These are phyloP conservation scores for Alviniconcha marisindica DNA, from an alignment of 1,140 invertebrate genomes.

Conservation along the genomic window DNA sequence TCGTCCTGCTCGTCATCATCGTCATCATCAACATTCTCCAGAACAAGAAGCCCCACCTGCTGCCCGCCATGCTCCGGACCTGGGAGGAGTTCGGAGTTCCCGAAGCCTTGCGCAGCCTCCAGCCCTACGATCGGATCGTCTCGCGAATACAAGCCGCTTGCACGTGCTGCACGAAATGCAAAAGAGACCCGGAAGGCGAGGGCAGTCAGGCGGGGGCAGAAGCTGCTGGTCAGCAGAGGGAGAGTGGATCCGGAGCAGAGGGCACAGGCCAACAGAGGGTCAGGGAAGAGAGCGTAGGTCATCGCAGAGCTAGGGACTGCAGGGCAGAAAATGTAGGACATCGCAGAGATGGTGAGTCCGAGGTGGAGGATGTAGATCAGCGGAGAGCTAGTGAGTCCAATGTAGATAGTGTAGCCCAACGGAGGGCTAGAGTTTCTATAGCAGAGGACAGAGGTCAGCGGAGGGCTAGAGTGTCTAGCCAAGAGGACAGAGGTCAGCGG, in stretches of 20 bases:
- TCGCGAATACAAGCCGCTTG: constrained; percentile 15
- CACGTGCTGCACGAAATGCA: constrained; percentile 17
- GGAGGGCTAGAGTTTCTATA: too few relatives aligned
- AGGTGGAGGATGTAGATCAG: too few relatives aligned
- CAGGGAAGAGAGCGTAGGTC: too few relatives aligned
- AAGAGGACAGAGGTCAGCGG: too few relatives aligned
- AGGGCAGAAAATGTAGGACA: too few relatives aligned
- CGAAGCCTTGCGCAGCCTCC: constrained; percentile 56
- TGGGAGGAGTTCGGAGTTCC: constrained; percentile 65
- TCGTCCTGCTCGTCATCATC: constrained; percentile 54
- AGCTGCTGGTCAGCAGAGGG: not conserved
- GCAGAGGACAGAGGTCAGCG: too few relatives aligned
- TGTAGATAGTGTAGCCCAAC: too few relatives aligned
- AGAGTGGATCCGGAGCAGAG: not conserved
- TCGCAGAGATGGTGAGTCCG: too few relatives aligned
- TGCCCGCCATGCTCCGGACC: constrained; percentile 60
- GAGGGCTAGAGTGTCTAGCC: too few relatives aligned
- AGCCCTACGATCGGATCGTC: constrained; percentile 56
- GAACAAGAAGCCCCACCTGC: constrained; percentile 51
- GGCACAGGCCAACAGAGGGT: too few relatives aligned
- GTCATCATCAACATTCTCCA: constrained; percentile 65
- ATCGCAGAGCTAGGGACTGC: too few relatives aligned
- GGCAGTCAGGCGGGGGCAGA: not conserved
- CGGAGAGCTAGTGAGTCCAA: too few relatives aligned
- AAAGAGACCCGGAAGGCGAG: not conserved